Evolutionary conservation across 2,888 invertebrate genomes (phyloP).

Genomic region (Pristionchus exspectatus): DNA sequence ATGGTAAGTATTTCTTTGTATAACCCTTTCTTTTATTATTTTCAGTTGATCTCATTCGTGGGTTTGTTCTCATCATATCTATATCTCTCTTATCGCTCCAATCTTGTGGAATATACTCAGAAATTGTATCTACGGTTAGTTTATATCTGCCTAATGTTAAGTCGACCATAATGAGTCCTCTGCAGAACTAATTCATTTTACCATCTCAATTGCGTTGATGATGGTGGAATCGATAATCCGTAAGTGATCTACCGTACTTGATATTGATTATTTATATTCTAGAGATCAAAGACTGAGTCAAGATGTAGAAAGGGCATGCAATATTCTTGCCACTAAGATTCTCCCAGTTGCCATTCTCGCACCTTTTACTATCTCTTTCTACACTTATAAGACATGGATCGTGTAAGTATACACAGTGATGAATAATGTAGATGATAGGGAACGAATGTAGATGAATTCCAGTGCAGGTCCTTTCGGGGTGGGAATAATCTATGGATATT

Average conservation of each 20-base stretch:
- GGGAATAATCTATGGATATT: slow-evolving; percentile 81
- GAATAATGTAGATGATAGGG: neutral
- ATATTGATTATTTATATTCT: slow-evolving; percentile 29
- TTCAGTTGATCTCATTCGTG: slow-evolving; percentile 80
- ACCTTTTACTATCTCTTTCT: slow-evolving; percentile 82
- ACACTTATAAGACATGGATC: slow-evolving; percentile 81
- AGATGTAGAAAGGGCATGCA: slow-evolving; percentile 81
- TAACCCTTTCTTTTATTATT: slow-evolving; percentile 34
- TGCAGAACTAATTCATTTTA: slow-evolving; percentile 80
- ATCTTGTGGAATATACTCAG: slow-evolving; percentile 80
- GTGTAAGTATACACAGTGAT: slow-evolving; percentile 78
- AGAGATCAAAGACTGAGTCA: slow-evolving; percentile 83
- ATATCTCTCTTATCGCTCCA: slow-evolving; percentile 81
- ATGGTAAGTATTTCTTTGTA: slow-evolving; percentile 58
- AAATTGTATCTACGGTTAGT: slow-evolving; percentile 80
- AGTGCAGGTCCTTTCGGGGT: slow-evolving; percentile 83
- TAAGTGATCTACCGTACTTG: slow-evolving; percentile 73
- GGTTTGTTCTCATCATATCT: slow-evolving; percentile 80
- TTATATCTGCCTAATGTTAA: no score
- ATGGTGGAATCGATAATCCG: slow-evolving; percentile 82
- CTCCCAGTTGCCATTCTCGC: slow-evolving; percentile 75
- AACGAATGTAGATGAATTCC: slow-evolving; percentile 60
- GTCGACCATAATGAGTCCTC: neutral
- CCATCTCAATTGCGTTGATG: slow-evolving; percentile 80
- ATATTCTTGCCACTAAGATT: slow-evolving; percentile 78